Evolutionary conservation across 2,888 invertebrate genomes (phyloP).

Genomic region (Caenorhabditis sp.): DNA sequence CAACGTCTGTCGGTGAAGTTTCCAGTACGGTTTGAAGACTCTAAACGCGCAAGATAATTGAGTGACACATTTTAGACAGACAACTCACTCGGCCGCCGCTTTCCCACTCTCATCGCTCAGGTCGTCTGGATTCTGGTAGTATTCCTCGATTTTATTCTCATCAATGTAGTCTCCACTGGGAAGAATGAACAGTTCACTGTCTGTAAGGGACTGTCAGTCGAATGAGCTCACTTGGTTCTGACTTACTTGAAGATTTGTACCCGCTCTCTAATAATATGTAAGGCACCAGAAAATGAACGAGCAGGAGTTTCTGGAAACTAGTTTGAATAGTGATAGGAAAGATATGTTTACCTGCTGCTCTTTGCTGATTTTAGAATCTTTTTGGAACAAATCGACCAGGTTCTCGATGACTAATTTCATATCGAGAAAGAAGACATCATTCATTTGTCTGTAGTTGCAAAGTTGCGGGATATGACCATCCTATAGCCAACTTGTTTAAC

Average conservation of each 20-base stretch:
- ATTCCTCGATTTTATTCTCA: constrained; percentile 27
- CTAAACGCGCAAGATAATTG: constrained; percentile 6
- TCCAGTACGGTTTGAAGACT: constrained; percentile 47
- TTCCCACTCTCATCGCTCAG: constrained; percentile 26
- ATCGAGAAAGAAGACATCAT: constrained; percentile 27
- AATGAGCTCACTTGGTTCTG: background rate
- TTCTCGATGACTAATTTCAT: constrained; percentile 29
- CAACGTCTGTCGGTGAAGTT: constrained; percentile 15
- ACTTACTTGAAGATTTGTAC: constrained; percentile 33
- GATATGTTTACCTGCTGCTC: constrained; percentile 19
- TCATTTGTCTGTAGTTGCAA: constrained; percentile 37
- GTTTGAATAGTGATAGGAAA: background rate
- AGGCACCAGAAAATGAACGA: constrained; percentile 41
- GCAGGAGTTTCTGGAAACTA: constrained; percentile 27
- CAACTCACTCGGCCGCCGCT: constrained; percentile 22
- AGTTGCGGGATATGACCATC: constrained; percentile 13
- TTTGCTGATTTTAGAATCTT: constrained; percentile 1
- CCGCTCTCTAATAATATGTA: constrained; percentile 31
- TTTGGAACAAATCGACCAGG: background rate
- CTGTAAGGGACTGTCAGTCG: background rate
- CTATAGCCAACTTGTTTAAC: background rate
- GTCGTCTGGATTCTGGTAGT: constrained; percentile 39
- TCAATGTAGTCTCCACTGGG: constrained; percentile 41
- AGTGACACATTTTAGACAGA: background rate
- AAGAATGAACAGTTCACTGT: constrained; percentile 35